phyloP scores from a whole-genome alignment of 2,797 vertebrate species.

The Phataginus tricuspis region DNA sequence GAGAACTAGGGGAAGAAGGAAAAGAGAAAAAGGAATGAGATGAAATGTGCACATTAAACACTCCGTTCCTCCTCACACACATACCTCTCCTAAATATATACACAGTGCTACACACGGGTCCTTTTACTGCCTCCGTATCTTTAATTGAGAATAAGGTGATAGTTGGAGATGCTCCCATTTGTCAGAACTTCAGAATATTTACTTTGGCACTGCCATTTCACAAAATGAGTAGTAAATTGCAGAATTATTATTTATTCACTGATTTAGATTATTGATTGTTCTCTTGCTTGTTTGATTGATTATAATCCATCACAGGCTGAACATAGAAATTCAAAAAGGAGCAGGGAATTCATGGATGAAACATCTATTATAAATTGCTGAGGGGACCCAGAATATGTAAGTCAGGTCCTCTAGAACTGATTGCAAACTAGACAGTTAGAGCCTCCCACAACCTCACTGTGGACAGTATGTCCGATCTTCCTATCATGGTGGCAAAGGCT shows the following conservation, averaged over 20 bases:
- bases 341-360: neutral
- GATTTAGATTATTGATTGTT: constrained; percentile 36
- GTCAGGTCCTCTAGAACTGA: neutral
- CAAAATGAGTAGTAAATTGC: neutral
- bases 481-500: neutral
- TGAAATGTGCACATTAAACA: neutral
- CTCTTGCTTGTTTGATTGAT: neutral
- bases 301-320: neutral
- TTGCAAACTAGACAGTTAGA: neutral
- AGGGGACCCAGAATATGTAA: neutral
- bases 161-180: neutral
- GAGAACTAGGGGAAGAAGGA: neutral
- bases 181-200: neutral
- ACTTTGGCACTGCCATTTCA: neutral
- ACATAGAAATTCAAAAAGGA: neutral
- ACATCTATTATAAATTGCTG: neutral
- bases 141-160: neutral
- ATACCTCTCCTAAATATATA: neutral
- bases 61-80: neutral
- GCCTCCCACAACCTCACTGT: neutral
- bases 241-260: constrained; percentile 14
- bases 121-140: neutral
- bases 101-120: neutral
- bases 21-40: neutral
- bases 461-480: neutral